Conservation (phyloP, 2,888 invertebrate species). For the Zele albiditarsus region DNA sequence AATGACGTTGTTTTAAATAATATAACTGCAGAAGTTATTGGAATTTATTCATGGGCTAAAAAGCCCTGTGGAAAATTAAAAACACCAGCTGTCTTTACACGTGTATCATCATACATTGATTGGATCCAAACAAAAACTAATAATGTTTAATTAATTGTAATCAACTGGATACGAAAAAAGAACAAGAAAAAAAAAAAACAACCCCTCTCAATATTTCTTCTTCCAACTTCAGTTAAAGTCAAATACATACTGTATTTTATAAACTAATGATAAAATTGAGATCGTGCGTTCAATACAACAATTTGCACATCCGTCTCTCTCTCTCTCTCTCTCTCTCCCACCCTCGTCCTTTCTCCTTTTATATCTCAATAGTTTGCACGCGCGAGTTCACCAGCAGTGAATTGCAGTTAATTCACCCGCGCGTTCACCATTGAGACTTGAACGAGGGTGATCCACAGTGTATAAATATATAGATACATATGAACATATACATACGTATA, state of each 20-base stretch:
- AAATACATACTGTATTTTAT: background rate
- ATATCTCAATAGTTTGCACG: background rate
- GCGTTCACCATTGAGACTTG: background rate
- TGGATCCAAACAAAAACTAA: background rate
- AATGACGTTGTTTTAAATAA: background rate
- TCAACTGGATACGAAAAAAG: too few species aligned
- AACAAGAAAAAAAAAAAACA: too few species aligned
- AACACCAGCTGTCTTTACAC: slow-evolving; percentile 20
- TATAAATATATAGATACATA: background rate
- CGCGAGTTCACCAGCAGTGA: slow-evolving; percentile 8
- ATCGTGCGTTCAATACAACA: background rate
- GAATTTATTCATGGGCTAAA: slow-evolving; percentile 22
- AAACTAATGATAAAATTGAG: background rate
- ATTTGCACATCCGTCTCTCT: background rate
- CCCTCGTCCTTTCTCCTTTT: background rate
- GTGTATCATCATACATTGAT: slow-evolving; percentile 3
- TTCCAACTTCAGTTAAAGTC: too few species aligned
- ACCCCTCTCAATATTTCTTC: too few species aligned
- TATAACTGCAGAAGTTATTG: background rate
- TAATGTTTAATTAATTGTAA: background rate
- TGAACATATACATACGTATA: background rate
- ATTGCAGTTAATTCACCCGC: slow-evolving; percentile 10
- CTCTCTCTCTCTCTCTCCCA: background rate
- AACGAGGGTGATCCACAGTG: background rate
- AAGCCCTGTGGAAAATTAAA: background rate